Evolutionary conservation across 2,888 invertebrate species (phyloP), one percentile per base, ranked within the genome.

Genomic region (Creontiades dilutus): DNA sequence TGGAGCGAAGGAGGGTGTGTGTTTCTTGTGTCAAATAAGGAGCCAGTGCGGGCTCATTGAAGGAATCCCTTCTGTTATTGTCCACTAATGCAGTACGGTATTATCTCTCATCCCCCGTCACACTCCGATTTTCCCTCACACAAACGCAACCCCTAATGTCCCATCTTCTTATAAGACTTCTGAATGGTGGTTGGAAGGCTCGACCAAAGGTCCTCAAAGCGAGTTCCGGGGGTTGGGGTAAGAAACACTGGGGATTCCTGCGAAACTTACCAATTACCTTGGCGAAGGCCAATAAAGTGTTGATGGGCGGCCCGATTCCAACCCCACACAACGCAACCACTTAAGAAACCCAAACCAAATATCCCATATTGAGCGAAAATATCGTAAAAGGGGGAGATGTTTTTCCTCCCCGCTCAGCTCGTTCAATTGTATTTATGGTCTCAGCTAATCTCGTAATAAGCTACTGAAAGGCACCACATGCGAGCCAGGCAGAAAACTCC

Each of bases 81-180:
- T 90, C 90, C 90, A 87, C 90, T 90, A 90, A 90, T 90, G 90
- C 90, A 90, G 90, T 86, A 86, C 46, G 57, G 85, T 86, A 86
- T 86, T 86, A 90, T 85, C 90, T 90, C 37, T 46, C 89, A 68
- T 47, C 75, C 52, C 84, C 55, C 89, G 23, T 48, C 85, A 52
- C 61, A 57, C 68, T 68, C 68, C 68, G 68, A 23, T 68, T 68
- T 23, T 23, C 68, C 3, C 68, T 68, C 27, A 27, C 27, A 68
- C 85, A 52, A 27, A 27, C 28, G 23, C 52, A 19, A n/a, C 47
- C 47, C 55, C 19, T n/a, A 78, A 76, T 52, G 88, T 55, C 55
- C 68, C 55, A 78, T 88, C 61, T 88, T 61, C 88, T 76, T 46
- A 28, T 78, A 28, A 85, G 85, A 78, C 88, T 88, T 23, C 48